phyloP scores from a whole-genome alignment of 2,888 invertebrate genomes.

The Bimastos eiseni region DNA sequence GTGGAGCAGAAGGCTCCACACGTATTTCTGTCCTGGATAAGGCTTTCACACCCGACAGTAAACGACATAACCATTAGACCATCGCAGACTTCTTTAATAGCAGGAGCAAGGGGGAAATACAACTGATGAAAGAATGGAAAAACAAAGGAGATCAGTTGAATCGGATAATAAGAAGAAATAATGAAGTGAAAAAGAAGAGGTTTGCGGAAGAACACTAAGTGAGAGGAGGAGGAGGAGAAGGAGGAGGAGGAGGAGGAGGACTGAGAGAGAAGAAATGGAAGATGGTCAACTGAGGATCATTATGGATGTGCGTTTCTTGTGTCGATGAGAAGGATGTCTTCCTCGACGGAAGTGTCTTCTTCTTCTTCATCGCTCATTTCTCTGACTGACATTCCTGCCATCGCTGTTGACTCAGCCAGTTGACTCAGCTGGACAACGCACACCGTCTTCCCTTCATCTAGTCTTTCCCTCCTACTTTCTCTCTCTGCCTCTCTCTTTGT shows the following conservation, averaged over 20 bases:
- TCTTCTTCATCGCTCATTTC: conserved; percentile 13
- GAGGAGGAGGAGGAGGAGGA: not conserved
- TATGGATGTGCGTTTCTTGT: conserved; percentile 13
- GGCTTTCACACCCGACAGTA: too few species aligned
- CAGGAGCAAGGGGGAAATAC: too few species aligned
- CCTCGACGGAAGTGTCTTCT: not conserved
- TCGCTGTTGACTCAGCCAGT: conserved; percentile 13
- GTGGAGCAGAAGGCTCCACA: too few species aligned
- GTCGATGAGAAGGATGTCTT: not conserved
- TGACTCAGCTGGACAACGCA: conserved; percentile 2
- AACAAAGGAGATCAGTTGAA: too few species aligned
- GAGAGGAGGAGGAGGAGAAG: not conserved
- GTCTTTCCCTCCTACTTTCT: not conserved
- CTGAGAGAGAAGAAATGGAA: not conserved
- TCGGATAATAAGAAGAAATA: too few species aligned
- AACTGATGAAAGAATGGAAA: too few species aligned
- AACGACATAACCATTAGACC: too few species aligned
- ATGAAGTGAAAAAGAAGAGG: not conserved
- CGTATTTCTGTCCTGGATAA: too few species aligned
- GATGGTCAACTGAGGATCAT: not conserved
- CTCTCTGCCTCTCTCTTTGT: not conserved
- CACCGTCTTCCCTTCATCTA: conserved; percentile 9
- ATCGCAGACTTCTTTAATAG: too few species aligned
- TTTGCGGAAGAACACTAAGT: too few species aligned
- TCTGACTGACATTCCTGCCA: not conserved